Evolutionary conservation across 2,888 invertebrate species (phyloP), one percentile per base, ranked within the genome.

Genomic region (Tridacna crocea): DNA sequence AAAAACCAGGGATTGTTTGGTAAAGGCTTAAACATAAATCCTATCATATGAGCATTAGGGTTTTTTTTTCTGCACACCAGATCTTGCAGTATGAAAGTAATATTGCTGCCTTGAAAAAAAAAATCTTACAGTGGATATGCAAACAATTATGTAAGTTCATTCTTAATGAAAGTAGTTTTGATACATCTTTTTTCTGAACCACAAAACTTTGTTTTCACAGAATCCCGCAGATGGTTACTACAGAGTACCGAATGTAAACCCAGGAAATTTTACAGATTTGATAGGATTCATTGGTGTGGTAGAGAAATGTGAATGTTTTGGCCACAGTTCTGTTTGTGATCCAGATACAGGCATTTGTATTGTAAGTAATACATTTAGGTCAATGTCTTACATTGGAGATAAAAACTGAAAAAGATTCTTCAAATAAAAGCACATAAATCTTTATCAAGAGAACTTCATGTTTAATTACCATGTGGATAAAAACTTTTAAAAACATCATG

Each of bases 331-430:
- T 12, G 95, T 96, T 19, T 99, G 99, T 92, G 96, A 98, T 92
- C 96, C 96, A 0, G 97, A 97, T 92, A 97, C 97, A 24, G 98
- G 99, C 76, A 94, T 96, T 82, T 99, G 99, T 92, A 94, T 96
- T 95, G 98, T 98, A 95, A 95, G 96, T 92, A 55, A 55, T 55
- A 55, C 55, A 55, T 55, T 17, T 55, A 55, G n/a, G 3, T 55
- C n/a, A n/a, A 55, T 10, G 10, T 17, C 17, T n/a, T 55, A 55
- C 10, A 55, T 55, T 6, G 55, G 10, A 55, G 55, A 55, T n/a
- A 55, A 55, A 19, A 3, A 10, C 10, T 55, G 19, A 55, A 55
- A 19, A 55, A n/a, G 55, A 19, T n/a, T 55, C 10, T 55, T 2
- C 55, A 55, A 6, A n/a, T 55, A 55, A 17, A 55, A 55, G 3